These are phyloP conservation scores for Epinephelus awoara DNA, from an alignment of 2,797 vertebrate species.

Conservation along the genomic window DNA sequence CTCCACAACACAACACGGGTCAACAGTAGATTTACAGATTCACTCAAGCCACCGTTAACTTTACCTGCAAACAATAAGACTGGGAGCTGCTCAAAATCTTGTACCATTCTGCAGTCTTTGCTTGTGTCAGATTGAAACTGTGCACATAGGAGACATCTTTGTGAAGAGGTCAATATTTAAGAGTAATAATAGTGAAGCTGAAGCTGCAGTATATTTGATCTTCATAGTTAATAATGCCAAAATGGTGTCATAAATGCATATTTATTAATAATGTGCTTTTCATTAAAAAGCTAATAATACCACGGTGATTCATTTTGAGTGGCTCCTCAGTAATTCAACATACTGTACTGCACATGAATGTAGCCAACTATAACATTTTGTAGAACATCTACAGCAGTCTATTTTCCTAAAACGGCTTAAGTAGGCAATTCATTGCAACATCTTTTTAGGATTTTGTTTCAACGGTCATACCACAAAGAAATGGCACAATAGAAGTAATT, in stretches of 20 bases:
- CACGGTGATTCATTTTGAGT: constrained; percentile 65
- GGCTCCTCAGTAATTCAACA: constrained; percentile 72
- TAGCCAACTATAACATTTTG: constrained; percentile 71
- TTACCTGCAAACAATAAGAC: constrained; percentile 53
- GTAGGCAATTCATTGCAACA: constrained; percentile 48
- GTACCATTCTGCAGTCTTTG: constrained; percentile 36
- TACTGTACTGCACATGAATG: constrained; percentile 81
- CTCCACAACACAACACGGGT: constrained; percentile 69
- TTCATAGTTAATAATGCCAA: constrained; percentile 39
- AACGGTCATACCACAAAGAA: constrained; percentile 47
- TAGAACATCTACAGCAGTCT: constrained; percentile 59
- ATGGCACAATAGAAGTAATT: constrained; percentile 53
- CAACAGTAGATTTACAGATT: constrained; percentile 55
- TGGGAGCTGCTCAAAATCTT: constrained; percentile 69
- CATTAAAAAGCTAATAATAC: constrained; percentile 42
- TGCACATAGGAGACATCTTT: constrained; percentile 32
- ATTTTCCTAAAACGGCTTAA: constrained; percentile 64
- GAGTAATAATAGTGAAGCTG: constrained; percentile 15
- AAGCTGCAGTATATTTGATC: constrained; percentile 40
- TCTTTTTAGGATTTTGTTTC: constrained; percentile 48
- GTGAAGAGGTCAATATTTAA: constrained; percentile 33
- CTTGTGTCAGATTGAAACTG: constrained; percentile 40
- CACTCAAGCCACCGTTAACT: constrained; percentile 47
- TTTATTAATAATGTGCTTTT: constrained; percentile 68
- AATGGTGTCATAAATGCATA: constrained; percentile 52